Evolutionary conservation across 2,797 vertebrate genomes (phyloP).

Genomic region (Acipenser transmontanus): DNA sequence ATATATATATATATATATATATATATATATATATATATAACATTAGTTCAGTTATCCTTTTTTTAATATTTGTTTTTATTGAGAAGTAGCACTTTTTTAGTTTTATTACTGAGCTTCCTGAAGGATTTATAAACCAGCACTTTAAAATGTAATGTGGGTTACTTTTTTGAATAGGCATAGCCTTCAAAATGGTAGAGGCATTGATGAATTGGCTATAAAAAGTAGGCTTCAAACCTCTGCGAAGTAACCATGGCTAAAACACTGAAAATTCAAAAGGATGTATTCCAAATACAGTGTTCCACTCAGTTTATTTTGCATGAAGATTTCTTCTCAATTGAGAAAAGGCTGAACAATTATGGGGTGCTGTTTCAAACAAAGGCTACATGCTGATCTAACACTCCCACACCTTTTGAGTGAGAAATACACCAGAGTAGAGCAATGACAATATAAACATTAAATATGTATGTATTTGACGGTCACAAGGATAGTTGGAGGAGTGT

Average conservation of each 20-base stretch:
- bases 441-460: conserved; percentile 19
- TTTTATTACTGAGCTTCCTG: conserved; percentile 24
- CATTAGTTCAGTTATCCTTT: too few species aligned
- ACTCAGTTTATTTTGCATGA: conserved; percentile 62
- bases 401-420: conserved; percentile 43
- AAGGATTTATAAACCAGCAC: conserved; percentile 29
- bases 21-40: too few species aligned
- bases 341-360: conserved; percentile 44
- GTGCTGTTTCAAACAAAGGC: conserved; percentile 44
- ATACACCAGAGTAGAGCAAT: conserved; percentile 31
- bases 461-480: conserved; percentile 31
- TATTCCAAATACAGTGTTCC: conserved; percentile 54
- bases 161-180: conserved; percentile 27
- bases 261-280: conserved; percentile 49
- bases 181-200: conserved; percentile 27
- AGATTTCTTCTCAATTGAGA: conserved; percentile 49
- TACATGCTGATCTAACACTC: conserved; percentile 54
- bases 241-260: conserved; percentile 42
- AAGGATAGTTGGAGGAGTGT: conserved; percentile 48
- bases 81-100: conserved; percentile 21
- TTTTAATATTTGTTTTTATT: conserved; percentile 19
- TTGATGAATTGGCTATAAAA: conserved; percentile 6
- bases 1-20: too few species aligned
- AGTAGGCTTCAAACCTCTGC: conserved; percentile 47
- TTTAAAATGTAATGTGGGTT: conserved; percentile 31